These are phyloP conservation scores for Pycnomerus fuliginosus DNA, from an alignment of 2,888 invertebrate species.

Conservation along the genomic window DNA sequence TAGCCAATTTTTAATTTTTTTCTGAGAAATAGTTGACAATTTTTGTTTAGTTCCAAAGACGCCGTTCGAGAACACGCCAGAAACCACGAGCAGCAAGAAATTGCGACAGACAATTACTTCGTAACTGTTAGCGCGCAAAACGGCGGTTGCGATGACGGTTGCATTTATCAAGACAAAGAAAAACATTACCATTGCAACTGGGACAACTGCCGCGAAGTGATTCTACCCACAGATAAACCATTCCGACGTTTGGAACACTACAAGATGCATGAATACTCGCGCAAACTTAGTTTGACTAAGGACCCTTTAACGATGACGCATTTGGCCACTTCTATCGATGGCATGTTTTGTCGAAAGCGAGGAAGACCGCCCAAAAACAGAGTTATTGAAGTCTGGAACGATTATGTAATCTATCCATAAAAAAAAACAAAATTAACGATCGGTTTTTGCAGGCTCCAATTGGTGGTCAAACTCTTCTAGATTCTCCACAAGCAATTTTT, in stretches of 20 bases:
- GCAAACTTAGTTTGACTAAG: slow-evolving; percentile 51
- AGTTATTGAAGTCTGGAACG: slow-evolving; percentile 88
- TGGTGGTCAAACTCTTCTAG: slow-evolving; percentile 51
- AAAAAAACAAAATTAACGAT: slow-evolving; percentile 8
- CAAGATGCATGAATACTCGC: slow-evolving; percentile 67
- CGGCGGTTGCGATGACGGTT: slow-evolving; percentile 66
- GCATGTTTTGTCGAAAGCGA: slow-evolving; percentile 88
- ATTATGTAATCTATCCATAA: no score
- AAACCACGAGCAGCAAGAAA: slow-evolving; percentile 86
- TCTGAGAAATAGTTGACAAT: not conserved
- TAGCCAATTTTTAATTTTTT: not conserved
- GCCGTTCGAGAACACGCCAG: slow-evolving; percentile 83
- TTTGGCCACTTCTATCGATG: slow-evolving; percentile 76
- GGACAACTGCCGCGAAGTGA: slow-evolving; percentile 81
- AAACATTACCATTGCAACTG: slow-evolving; percentile 89
- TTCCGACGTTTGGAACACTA: slow-evolving; percentile 82
- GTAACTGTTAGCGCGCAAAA: slow-evolving; percentile 64
- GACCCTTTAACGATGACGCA: slow-evolving; percentile 57
- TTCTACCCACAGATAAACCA: slow-evolving; percentile 74
- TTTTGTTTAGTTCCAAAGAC: slow-evolving; percentile 56
- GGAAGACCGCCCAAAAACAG: slow-evolving; percentile 97
- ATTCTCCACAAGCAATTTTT: slow-evolving; percentile 87
- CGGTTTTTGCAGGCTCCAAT: slow-evolving; percentile 40
- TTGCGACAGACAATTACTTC: slow-evolving; percentile 77
- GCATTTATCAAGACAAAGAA: slow-evolving; percentile 74